Conservation (phyloP, 2,113 vertebrate species). For the Amphilophus citrinellus region DNA sequence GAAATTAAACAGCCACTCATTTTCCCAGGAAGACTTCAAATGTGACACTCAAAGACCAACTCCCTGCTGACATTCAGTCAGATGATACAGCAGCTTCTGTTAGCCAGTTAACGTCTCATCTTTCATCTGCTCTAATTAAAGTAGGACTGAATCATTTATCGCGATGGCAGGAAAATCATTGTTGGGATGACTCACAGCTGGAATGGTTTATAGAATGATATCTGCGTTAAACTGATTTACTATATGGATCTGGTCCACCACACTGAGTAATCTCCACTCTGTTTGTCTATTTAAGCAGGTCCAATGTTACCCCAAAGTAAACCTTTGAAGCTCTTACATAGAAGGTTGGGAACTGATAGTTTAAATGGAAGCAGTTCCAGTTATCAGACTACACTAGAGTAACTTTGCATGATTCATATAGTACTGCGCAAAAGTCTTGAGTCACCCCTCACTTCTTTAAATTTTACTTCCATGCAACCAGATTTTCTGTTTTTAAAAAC, state of each 20-base stretch:
- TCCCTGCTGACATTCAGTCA: constrained; percentile 18
- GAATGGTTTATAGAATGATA: constrained; percentile 2
- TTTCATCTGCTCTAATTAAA: not conserved
- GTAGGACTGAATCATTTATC: not conserved
- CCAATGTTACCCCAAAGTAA: not conserved
- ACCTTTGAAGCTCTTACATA: not conserved
- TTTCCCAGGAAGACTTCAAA: constrained; percentile 21
- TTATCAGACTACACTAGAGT: not conserved
- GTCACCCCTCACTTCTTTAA: not conserved
- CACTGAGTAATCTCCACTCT: not conserved
- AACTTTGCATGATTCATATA: not conserved
- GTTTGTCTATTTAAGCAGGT: not conserved
- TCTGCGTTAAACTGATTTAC: constrained; percentile 19
- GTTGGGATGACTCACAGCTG: constrained; percentile 24
- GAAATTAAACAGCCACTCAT: constrained; percentile 40
- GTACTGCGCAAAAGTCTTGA: not conserved
- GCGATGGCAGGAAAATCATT: constrained; percentile 39
- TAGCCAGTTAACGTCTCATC: constrained; percentile 12
- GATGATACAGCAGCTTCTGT: not conserved
- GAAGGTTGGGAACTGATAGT: not conserved
- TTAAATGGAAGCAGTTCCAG: not conserved
- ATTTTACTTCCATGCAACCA: not conserved
- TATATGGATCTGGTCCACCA: not conserved
- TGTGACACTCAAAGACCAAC: not conserved
- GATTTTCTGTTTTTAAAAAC: not conserved